Evolutionary conservation across 2,113 vertebrate genomes (phyloP).

Genomic region (Aspidoscelis tigris): DNA sequence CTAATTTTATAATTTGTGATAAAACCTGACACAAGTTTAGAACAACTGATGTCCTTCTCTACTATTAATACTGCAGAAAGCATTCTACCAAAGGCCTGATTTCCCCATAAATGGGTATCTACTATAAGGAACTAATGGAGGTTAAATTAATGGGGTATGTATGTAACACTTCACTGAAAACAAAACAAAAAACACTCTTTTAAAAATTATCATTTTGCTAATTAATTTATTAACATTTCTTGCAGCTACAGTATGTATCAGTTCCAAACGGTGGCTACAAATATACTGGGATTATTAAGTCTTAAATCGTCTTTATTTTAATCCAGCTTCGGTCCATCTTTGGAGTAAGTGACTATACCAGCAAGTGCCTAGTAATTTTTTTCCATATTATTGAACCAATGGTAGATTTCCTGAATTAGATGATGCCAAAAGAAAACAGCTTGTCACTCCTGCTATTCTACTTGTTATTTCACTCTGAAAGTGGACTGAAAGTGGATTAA

Average conservation of each 20-base stretch:
- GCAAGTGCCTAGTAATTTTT: too few species aligned
- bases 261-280: neutral
- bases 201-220: neutral
- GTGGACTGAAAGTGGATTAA: too few species aligned
- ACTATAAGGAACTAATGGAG: too few species aligned
- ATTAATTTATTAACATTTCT: neutral
- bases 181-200: neutral
- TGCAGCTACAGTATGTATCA: neutral
- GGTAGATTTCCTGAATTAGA: too few species aligned
- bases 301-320: conserved; percentile 26
- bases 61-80: neutral
- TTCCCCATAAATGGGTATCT: neutral
- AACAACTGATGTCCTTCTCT: neutral
- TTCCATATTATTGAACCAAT: too few species aligned
- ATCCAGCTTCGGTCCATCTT: too few species aligned
- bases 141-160: too few species aligned
- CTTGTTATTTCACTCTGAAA: too few species aligned
- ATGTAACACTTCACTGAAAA: neutral
- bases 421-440: too few species aligned
- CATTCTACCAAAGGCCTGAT: conserved; percentile 30
- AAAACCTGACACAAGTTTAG: conserved; percentile 22
- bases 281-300: neutral
- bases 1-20: neutral
- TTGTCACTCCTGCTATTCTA: too few species aligned
- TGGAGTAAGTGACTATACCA: too few species aligned